Evolutionary conservation across 1,140 invertebrate genomes (phyloP).

Genomic region (Spodoptera frugiperda): DNA sequence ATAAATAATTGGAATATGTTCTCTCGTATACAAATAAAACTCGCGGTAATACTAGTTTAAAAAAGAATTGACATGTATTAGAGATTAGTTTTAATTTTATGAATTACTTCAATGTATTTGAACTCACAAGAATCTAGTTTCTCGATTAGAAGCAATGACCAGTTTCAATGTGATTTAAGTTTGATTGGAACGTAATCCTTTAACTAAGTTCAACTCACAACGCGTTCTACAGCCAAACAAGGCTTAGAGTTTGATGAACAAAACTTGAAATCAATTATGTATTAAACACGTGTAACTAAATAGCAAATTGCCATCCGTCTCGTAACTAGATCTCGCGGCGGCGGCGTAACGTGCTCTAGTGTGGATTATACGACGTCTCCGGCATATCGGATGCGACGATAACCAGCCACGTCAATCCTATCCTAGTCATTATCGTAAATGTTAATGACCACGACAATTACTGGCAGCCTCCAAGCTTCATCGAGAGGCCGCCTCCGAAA

Average conservation of each 20-base stretch:
- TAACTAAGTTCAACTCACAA: conserved; percentile 2
- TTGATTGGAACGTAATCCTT: not conserved
- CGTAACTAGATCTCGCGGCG: conserved; percentile 39
- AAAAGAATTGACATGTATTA: too few species aligned
- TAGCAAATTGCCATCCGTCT: conserved; percentile 49
- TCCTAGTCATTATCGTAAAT: conserved; percentile 82
- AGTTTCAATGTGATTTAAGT: not conserved
- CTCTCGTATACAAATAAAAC: not conserved
- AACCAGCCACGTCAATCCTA: conserved; percentile 75
- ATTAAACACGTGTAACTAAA: conserved; percentile 48
- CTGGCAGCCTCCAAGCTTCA: conserved; percentile 69
- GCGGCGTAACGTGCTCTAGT: conserved; percentile 53
- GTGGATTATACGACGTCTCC: conserved; percentile 71
- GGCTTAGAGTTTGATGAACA: conserved; percentile 24
- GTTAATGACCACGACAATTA: conserved; percentile 83
- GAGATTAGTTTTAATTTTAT: too few species aligned
- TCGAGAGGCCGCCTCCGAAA: conserved; percentile 69
- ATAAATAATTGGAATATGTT: conserved; percentile 3
- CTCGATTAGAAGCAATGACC: not conserved
- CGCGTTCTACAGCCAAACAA: conserved; percentile 11
- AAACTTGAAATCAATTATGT: conserved; percentile 54
- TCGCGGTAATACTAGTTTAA: too few species aligned
- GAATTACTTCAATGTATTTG: too few species aligned
- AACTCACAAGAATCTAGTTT: too few species aligned
- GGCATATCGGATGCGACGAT: conserved; percentile 67